phyloP scores from a whole-genome alignment of 2,888 invertebrate species.

The Ceramica pisi region DNA sequence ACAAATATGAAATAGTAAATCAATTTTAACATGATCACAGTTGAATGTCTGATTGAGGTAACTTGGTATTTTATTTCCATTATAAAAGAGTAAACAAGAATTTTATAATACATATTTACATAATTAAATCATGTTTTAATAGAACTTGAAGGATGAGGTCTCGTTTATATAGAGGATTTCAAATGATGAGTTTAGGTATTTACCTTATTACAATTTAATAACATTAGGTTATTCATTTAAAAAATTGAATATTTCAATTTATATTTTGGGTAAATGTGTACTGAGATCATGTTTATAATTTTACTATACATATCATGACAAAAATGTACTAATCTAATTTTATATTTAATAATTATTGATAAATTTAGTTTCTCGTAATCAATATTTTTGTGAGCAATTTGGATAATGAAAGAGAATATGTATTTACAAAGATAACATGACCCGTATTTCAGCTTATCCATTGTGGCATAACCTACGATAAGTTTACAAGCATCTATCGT shows the following conservation, averaged over 20 bases:
- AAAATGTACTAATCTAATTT: too few species aligned
- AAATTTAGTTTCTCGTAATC: neutral
- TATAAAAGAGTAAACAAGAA: neutral
- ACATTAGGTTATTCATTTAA: neutral
- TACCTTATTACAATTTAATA: conserved; percentile 13
- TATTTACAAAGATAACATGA: neutral
- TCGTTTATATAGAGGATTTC: conserved; percentile 3
- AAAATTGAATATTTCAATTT: neutral
- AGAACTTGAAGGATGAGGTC: conserved; percentile 4
- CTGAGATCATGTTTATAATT: conserved; percentile 2
- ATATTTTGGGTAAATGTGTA: conserved; percentile 3
- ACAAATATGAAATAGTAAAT: conserved; percentile 7
- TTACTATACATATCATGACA: too few species aligned
- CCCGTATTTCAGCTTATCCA: neutral
- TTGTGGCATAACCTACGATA: neutral
- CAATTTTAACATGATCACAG: neutral
- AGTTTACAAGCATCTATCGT: neutral
- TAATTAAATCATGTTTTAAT: conserved; percentile 6
- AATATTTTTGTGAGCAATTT: neutral
- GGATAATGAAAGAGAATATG: neutral
- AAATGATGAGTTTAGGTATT: conserved; percentile 1
- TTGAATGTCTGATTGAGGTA: conserved; percentile 1
- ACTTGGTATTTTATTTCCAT: neutral
- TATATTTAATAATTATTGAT: neutral
- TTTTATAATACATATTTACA: conserved; percentile 15